Base-by-base conservation (phyloP, 2,113 vertebrate genomes). In the Irena cyanogastra region DNA sequence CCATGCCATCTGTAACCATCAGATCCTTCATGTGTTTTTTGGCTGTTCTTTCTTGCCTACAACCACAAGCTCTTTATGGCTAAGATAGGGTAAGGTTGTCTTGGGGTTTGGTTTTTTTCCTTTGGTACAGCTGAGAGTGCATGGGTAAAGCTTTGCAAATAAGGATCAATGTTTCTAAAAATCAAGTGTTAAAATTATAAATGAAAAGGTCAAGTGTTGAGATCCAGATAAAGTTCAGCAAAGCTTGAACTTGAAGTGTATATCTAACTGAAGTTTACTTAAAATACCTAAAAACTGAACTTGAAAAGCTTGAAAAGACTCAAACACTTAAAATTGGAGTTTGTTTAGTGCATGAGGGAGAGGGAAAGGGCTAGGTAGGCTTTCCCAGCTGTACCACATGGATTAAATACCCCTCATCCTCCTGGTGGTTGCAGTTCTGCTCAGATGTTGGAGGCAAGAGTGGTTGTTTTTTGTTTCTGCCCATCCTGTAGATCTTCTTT, bases 11-110 rank as follows among this genome's bases (percentile, higher is more conserved):
- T 64, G n/a, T 89, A 81, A 69, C 71, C 72, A 64, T 92, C 77
- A 78, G 45, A 74, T 83, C 77, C 61, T 77, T 21, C 13, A 0
- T 87, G 89, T 93, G 56, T 57, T 63, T 94, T 96, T 93, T 93
- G 92, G 84, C 92, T 90, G 69, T 89, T 72, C 74, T 84, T 84
- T 87, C 61, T 52, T 63, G 28, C 64, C 61, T 4, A 0, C 30
- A 78, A 70, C 74, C 90, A 37, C 74, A 63, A 31, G 44, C 45
- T 60, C 63, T 79, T 71, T 16, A 61, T 79, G 82, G 66, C 37
- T 50, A 27, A 71, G 44, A 17, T 4, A 47, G 24, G n/a, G 26
- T 63, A 49, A 33, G 39, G 16, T 53, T 63, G 72, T 63, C 27
- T 63, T 0, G 2, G 28, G 13, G 10, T 16, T 44, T 83, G 31